Percentiles rank a stretch among this genome's conserved stretches.
phyloP scores from a whole-genome alignment of 2,888 invertebrate genomes.

The Halictus ligatus region DNA sequence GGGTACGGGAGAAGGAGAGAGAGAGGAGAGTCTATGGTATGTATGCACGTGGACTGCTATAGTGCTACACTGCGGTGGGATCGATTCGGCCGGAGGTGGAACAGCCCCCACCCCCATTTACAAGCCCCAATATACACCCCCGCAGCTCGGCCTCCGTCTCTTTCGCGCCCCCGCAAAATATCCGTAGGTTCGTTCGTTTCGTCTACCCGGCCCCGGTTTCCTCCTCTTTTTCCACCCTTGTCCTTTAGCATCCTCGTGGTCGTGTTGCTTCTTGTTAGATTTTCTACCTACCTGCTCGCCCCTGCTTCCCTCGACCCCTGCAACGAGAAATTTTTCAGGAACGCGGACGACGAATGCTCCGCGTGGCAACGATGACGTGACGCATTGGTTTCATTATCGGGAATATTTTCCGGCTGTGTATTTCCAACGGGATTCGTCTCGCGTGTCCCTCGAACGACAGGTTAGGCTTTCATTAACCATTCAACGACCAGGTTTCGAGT shows the following conservation, averaged over 20 bases:
- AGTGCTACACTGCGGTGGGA: constrained; percentile 81
- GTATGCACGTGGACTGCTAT: constrained; percentile 80
- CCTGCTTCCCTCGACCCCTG: not conserved
- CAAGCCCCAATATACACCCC: constrained; percentile 76
- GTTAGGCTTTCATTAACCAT: not conserved
- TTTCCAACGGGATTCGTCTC: not conserved
- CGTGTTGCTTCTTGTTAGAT: constrained; percentile 60
- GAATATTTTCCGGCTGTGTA: not conserved
- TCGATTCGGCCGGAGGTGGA: constrained; percentile 81
- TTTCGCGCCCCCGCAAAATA: constrained; percentile 73
- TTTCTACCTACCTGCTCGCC: constrained; percentile 18
- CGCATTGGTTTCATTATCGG: not conserved
- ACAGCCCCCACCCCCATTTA: constrained; percentile 70
- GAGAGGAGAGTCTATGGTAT: constrained; percentile 69
- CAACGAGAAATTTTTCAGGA: not conserved
- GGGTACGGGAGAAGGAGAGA: not conserved
- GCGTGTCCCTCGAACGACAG: not conserved
- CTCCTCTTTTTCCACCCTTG: constrained; percentile 29
- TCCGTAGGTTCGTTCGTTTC: constrained; percentile 62
- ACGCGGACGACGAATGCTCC: not conserved
- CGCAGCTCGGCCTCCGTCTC: constrained; percentile 65
- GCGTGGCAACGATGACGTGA: not conserved
- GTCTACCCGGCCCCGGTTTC: constrained; percentile 17
- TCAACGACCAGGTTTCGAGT: not conserved
- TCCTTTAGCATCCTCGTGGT: constrained; percentile 48